Evolutionary conservation across 53 echinoderm and acorn worm species (phyloP), one percentile per base, ranked within the genome.

Genomic region (Echinometra lucunter): DNA sequence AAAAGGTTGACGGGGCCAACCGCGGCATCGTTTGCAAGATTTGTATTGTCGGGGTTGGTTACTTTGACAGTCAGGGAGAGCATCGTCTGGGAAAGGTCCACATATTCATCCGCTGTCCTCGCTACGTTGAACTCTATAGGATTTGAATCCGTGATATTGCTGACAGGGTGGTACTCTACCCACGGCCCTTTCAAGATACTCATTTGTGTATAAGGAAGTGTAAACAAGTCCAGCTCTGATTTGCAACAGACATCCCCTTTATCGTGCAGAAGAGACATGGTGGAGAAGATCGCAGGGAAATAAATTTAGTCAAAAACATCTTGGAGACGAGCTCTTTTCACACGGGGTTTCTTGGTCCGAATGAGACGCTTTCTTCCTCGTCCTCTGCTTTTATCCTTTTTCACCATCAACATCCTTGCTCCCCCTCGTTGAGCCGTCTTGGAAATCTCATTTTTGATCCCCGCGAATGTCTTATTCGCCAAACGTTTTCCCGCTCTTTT

Each of bases 181-280:
- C 93, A 97, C 19, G 96, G 94, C 2, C 96, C 95, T 66, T 95
- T 95, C 15, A 92, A 74, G 44, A 96, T 95, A 58, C 96, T 96
- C 18, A 95, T 95, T 32, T 97, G 96, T 18, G 97, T 96, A 0
- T 93, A 95, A 45, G 97, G 97, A 1, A 97, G 8, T 28, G 91
- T 45, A 60, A 97, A 96, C 6, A 97, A 28, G 85, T 98, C 95
- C 42, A 97, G 88, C 88, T 97, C 97, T 3, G 96, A 97, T 81
- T 97, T 95, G 3, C 95, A 94, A 58, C 96, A 98, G 44, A 94
- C 95, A 37, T 95, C 96, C 19, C 97, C 96, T 21, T 97, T 60
- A 16, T 94, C 95, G 91, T 97, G 97, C 42, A 97, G 25, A 6
- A 96, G 80, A 72, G 97, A 83, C 97, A 97, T 97, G 49, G 89